Base-by-base conservation (phyloP, 2,797 vertebrate species). In the Mus minutoides region DNA sequence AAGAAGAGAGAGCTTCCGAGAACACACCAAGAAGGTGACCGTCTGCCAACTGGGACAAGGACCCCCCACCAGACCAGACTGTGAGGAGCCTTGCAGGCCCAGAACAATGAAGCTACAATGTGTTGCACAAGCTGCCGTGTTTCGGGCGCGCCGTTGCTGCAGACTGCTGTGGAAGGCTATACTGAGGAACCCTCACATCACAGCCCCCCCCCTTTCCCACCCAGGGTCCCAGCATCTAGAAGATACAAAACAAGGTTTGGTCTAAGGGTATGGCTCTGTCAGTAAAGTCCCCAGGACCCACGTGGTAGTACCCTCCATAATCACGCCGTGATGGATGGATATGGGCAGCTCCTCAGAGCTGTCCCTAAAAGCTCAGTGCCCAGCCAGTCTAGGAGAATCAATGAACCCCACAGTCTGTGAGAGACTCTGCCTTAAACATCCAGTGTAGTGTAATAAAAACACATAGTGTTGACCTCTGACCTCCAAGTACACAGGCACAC, bases 131-230 rank as follows among this genome's bases (percentile, higher is more conserved):
- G 49, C 49, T 49, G 49, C 49, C 49, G 8, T 49, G 46, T 49
- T 49, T 49, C 49, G 11, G 4, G 54, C 22, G 7, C 19, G 22
- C 49, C 19, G 0, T 2, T 3, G 16, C 73, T 21, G 12, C 19
- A 9, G 49, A 3, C 31, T 17, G 6, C 22, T 19, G 14, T 91
- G 43, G 21, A 40, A 73, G 22, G 4, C 54, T 29, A 11, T 67
- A n/a, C 60, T 0, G 14, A 40, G 75, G 60, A 43, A 12, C 21
- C 37, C 76, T 31, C 19, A 4, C 26, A 0, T 7, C 7, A 0
- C 52, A 91, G 29, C 40, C 24, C n/a, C n/a, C n/a, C n/a, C 5
- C 31, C 11, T 22, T 58, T 10, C 14, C 24, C 0, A 9, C 9
- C 43, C 82, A 19, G 92, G 76, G n/a, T 16, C 49, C 34, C 75